These are phyloP conservation scores for Phylloscopus trochiloides DNA, from an alignment of 2,113 vertebrate species.

Conservation along the genomic window DNA sequence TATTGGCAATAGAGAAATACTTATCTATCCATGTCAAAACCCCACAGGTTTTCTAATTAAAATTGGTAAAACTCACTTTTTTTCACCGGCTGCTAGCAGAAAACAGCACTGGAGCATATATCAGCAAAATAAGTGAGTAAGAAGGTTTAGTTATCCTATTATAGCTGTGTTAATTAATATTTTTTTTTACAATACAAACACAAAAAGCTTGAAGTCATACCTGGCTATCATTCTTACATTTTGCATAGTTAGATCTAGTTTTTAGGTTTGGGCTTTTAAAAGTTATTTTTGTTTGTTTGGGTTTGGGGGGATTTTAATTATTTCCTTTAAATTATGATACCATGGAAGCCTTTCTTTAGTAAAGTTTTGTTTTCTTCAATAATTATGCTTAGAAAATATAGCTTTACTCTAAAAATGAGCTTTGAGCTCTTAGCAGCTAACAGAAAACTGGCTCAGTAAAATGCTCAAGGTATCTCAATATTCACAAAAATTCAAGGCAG, in stretches of 20 bases:
- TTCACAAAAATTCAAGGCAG: not conserved
- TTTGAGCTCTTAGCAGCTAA: not conserved
- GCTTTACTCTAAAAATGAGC: not conserved
- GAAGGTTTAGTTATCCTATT: not conserved
- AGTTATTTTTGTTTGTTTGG: not conserved
- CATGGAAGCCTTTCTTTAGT: not conserved
- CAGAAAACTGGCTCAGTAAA: not conserved
- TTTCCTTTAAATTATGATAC: not conserved
- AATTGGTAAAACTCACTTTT: not conserved
- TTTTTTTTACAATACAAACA: not conserved
- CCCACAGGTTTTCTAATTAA: not conserved
- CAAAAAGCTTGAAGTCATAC: not conserved
- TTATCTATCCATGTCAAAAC: not conserved
- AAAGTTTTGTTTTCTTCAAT: not conserved
- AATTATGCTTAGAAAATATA: not conserved
- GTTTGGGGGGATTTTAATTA: not conserved
- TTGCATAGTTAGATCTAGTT: not conserved
- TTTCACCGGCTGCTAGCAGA: not conserved
- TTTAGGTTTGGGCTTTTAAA: not conserved
- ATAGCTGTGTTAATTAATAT: not conserved
- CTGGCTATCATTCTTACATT: not conserved
- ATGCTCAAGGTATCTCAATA: not conserved
- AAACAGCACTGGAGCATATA: not conserved
- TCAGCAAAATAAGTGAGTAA: not conserved
- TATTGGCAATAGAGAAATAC: not conserved